Base-by-base conservation (phyloP, 2,797 vertebrate species). In the Podarcis siculus region DNA sequence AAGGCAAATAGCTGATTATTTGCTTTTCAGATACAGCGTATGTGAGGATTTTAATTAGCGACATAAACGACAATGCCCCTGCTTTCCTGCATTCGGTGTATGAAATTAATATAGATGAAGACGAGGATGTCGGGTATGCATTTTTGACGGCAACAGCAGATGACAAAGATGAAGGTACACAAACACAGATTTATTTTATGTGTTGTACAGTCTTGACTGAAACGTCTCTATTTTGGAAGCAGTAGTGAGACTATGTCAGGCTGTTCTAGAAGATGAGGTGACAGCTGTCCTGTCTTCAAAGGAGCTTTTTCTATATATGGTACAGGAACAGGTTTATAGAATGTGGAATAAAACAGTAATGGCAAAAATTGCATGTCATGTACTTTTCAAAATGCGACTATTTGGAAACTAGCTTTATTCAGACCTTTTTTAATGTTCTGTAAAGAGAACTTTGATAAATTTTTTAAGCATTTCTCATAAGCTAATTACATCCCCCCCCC, bases 31-130 rank as follows among this genome's bases (percentile, higher is more conserved):
- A 98, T 96, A 98, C 97, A 1, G 97, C 98, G 83, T 98, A 98
- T 1, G 95, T 99, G 89, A 96, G 98, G 93, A 96, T 99, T 96
- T 98, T 98, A 87, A 91, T 99, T 93, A 97, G 98, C 0, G 98
- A 99, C 49, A 96, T 98, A 61, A 99, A 99, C 35, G 98, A 98
- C 96, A 98, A 98, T 1, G 95, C 97, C 1, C 98, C 98, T 0
- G 94, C 95, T 0, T 98, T 99, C 89, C 96, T 97, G 81, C 97
- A 66, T 76, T 83, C 96, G 0, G 91, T 95, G 82, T 98, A 98
- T 61, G 97, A 98, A 92, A 96, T 98, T 92, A 98, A 97, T 83
- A 86, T 98, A 93, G 98, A 98, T 80, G 98, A 99, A 90, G 98
- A 98, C 96, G 95, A 96, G 86, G 98, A 99, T 89, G 96, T 98